Base-by-base conservation (phyloP, 1,140 invertebrate genomes). In the Physella acuta region DNA sequence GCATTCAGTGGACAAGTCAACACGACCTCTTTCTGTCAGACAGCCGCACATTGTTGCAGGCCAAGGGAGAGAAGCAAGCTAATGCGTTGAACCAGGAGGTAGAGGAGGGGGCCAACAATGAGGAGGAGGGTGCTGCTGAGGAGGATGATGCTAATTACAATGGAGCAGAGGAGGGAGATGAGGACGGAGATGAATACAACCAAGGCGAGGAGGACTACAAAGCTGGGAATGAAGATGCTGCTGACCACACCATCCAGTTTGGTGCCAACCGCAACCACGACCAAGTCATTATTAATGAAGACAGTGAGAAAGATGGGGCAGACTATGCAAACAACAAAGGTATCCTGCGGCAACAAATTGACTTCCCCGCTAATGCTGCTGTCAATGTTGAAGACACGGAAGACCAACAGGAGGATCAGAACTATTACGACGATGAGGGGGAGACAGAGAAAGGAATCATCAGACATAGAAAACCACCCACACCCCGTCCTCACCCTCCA, bases 361-460 rank as follows among this genome's bases (percentile, higher is more conserved):
- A 51, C 30, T 2, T 14, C 61, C 28, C 44, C 4, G 34, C n/a
- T 31, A 26, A 51, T 3, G 31, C 28, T 51, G 61, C 3, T 16
- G 70, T 34, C 24, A 62, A 71, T 64, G 31, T 51, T 33, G 62
- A 70, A 62, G 55, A 72, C 44, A 62, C 28, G 31, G 49, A 70
- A 2, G 49, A 62, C 20, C 70, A 75, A n/a, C 66, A 74, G 36
- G 62, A 44, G 17, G 76, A 68, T 16, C 68, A 73, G 65, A 73
- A 68, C 3, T 75, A 75, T 59, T 71, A 75, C 34, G 73, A 75
- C 30, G 68, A 68, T 31, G 59, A 63, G 0, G 68, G 70, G 36
- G 63, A 67, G 17, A 31, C 39, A 28, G 62, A 64, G 34, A 44
- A 62, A 39, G 71, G 60, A 26, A 60, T 65, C 36, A 66, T 71